These are phyloP conservation scores for Tyrannus savana DNA, from an alignment of 2,113 vertebrate genomes.

Conservation along the genomic window DNA sequence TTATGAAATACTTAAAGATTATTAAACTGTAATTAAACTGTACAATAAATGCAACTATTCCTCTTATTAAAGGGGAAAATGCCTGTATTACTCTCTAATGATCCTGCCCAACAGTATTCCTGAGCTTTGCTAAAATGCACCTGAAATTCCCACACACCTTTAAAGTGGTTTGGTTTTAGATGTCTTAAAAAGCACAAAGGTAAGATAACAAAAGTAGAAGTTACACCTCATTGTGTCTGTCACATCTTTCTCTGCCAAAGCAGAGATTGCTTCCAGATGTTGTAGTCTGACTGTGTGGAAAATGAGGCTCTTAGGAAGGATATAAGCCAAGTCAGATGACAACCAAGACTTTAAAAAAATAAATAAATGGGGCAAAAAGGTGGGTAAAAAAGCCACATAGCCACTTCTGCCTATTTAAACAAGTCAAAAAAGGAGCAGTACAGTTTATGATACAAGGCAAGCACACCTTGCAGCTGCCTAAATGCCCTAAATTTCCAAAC, in stretches of 20 bases:
- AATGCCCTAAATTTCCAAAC: neutral
- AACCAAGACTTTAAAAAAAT: neutral
- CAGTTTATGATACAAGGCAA: neutral
- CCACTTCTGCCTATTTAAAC: neutral
- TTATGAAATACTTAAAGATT: neutral
- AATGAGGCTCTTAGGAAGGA: conserved; percentile 39
- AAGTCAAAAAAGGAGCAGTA: neutral
- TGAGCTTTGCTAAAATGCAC: neutral
- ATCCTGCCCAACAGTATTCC: neutral
- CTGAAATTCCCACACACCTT: neutral
- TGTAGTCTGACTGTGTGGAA: neutral
- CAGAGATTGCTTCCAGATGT: conserved; percentile 62
- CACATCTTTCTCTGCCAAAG: conserved; percentile 24
- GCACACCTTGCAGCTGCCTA: neutral
- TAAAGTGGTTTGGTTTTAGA: neutral
- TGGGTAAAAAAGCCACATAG: rapidly evolving
- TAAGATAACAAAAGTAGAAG: conserved; percentile 34
- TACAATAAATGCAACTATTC: neutral
- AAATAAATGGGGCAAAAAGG: neutral
- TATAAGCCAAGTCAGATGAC: conserved; percentile 47
- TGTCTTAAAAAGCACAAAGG: neutral
- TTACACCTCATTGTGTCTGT: conserved; percentile 27
- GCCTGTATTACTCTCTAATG: neutral
- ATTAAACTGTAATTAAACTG: neutral
- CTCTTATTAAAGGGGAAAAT: neutral